phyloP scores from a whole-genome alignment of 2,797 vertebrate species.

The Sebastes elongatus region DNA sequence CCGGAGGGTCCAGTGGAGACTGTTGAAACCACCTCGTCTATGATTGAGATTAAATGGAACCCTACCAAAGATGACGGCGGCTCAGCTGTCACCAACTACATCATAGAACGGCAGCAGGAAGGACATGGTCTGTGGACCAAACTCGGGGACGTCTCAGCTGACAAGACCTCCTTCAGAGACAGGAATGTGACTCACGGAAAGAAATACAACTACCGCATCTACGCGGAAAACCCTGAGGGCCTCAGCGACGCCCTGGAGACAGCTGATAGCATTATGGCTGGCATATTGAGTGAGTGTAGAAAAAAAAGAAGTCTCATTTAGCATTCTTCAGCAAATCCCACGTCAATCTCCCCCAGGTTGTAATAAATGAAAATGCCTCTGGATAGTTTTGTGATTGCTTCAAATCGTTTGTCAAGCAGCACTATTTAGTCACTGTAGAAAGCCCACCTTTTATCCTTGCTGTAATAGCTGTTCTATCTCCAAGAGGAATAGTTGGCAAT shows the following conservation, averaged over 20 bases:
- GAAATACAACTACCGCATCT: conserved; percentile 87
- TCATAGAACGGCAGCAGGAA: conserved; percentile 81
- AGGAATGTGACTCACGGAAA: conserved; percentile 81
- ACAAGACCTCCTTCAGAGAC: conserved; percentile 79
- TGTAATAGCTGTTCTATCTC: background rate
- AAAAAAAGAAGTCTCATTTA: conserved; percentile 42
- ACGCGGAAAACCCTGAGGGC: conserved; percentile 84
- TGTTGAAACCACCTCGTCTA: conserved; percentile 71
- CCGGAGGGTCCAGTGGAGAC: conserved; percentile 86
- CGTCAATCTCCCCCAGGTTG: conserved; percentile 36
- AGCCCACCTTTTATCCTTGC: background rate
- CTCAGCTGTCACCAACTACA: conserved; percentile 80
- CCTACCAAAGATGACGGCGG: conserved; percentile 85
- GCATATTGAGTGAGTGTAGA: conserved; percentile 81
- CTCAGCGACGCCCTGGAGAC: conserved; percentile 83
- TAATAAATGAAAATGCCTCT: conserved; percentile 47
- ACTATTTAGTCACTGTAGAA: conserved; percentile 9
- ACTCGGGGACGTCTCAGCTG: conserved; percentile 77
- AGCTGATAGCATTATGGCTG: conserved; percentile 81
- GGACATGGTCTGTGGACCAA: conserved; percentile 83
- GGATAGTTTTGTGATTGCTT: conserved; percentile 26
- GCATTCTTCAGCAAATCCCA: conserved; percentile 40
- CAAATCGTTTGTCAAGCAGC: conserved; percentile 30
- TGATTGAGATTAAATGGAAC: conserved; percentile 84
- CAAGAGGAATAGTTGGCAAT: background rate